Evolutionary conservation across 2,888 invertebrate species (phyloP), one percentile per base, ranked within the genome.

Genomic region (Barypeithes pellucidus): DNA sequence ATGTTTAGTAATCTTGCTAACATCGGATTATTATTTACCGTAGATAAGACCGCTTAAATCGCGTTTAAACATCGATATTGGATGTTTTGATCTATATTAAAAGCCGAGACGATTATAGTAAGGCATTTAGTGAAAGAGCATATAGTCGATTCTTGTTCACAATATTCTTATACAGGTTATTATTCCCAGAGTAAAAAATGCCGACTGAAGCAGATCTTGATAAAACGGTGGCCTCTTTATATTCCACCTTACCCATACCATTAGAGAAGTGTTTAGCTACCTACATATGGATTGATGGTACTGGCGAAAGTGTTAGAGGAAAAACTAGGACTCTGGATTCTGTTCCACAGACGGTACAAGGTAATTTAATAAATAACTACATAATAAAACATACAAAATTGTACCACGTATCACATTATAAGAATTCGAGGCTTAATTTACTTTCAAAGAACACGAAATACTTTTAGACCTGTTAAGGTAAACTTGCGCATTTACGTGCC

Each of bases 271-370:
- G 94, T 67, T 92, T 95, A 83, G 96, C 94, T 47, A 95, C 95
- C 65, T 98, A 98, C 86, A 89, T 97, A 67, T 98, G 97, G 97
- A 95, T 98, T 81, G 97, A 98, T 84, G 97, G 97, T 24, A 93
- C 94, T 16, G 97, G 95, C 18, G 96, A 97, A 85, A 91, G 93
- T 82, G 83, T 97, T 65, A 89, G 97, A 74, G 93, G 94, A 87
- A 97, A 97, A 86, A 96, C 96, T 76, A 90, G 95, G 77, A 97
- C 97, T 0, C 84, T 97, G 75, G 92, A 93, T 84, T 94, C 93
- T 82, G 90, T 95, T 77, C 96, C 97, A 1, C 90, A 90, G 77
- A 87, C 88, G 77, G 91, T 94, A 3, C 90, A 91, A 87, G 94
- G 95, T 95, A 83, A 87, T 87, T n/a, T n/a, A n/a, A n/a, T n/a